These are phyloP conservation scores for Anastrepha obliqua DNA, from an alignment of 1,140 invertebrate species.

Conservation along the genomic window DNA sequence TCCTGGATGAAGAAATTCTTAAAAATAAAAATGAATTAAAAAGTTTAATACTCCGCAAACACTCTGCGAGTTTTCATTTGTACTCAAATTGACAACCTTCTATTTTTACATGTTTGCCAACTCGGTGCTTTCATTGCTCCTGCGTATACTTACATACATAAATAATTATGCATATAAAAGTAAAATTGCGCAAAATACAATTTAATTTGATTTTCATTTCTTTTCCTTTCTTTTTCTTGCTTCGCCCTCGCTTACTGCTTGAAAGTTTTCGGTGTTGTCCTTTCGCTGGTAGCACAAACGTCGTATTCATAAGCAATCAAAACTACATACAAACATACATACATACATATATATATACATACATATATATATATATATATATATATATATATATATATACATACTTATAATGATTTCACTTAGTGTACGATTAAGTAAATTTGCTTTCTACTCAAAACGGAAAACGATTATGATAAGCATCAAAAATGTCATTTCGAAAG, in stretches of 20 bases:
- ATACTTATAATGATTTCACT: conserved; percentile 21
- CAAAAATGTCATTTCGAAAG: neutral
- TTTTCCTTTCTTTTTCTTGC: neutral
- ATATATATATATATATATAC: neutral
- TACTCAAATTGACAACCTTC: too few relatives aligned
- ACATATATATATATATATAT: neutral
- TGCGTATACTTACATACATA: neutral
- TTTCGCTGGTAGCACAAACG: neutral
- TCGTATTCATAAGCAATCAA: too few relatives aligned
- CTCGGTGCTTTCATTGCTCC: too few relatives aligned
- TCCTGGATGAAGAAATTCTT: too few relatives aligned
- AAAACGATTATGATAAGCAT: neutral
- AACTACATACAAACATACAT: too few relatives aligned
- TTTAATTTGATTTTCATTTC: neutral
- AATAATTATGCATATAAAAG: neutral
- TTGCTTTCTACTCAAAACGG: neutral
- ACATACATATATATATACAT: too few relatives aligned
- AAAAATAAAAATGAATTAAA: too few relatives aligned
- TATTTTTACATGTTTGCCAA: too few relatives aligned
- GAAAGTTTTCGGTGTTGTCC: neutral
- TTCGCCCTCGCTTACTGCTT: neutral
- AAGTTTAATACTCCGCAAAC: too few relatives aligned
- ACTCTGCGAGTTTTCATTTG: too few relatives aligned
- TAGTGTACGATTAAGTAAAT: neutral
- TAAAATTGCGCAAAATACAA: neutral